These are phyloP conservation scores for Caenorhabditis wallacei DNA, from an alignment of 2,888 invertebrate species.

Conservation along the genomic window DNA sequence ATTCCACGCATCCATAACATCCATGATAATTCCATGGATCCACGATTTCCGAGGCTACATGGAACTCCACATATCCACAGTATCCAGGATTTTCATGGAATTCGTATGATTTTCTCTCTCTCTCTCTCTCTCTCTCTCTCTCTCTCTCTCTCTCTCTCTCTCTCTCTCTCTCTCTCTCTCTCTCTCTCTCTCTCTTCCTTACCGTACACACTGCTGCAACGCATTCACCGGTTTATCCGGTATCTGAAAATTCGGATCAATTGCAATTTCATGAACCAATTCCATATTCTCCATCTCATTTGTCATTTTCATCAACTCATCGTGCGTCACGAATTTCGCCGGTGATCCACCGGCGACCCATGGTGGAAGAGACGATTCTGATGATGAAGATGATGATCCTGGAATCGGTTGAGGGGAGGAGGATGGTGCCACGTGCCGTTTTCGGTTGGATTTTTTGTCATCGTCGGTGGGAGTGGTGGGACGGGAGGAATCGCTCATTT, in stretches of 20 bases:
- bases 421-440: not conserved
- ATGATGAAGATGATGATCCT: conserved; percentile 6
- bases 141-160: no score
- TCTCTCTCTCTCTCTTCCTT: no score
- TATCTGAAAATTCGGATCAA: conserved; percentile 89
- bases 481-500: not conserved
- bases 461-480: no score
- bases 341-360: conserved; percentile 87
- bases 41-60: no score
- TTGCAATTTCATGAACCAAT: conserved; percentile 96
- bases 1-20: no score
- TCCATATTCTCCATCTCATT: conserved; percentile 94
- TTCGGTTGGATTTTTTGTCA: no score
- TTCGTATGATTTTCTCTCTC: no score
- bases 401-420: conserved; percentile 29
- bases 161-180: no score
- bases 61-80: no score
- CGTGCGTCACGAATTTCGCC: conserved; percentile 90
- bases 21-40: no score
- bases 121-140: no score
- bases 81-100: no score
- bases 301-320: conserved; percentile 92
- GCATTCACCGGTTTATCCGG: conserved; percentile 59
- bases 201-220: conserved; percentile 32
- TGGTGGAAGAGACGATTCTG: conserved; percentile 51